phyloP scores from a whole-genome alignment of 2,888 invertebrate genomes.

The Troides oblongomaculatus region DNA sequence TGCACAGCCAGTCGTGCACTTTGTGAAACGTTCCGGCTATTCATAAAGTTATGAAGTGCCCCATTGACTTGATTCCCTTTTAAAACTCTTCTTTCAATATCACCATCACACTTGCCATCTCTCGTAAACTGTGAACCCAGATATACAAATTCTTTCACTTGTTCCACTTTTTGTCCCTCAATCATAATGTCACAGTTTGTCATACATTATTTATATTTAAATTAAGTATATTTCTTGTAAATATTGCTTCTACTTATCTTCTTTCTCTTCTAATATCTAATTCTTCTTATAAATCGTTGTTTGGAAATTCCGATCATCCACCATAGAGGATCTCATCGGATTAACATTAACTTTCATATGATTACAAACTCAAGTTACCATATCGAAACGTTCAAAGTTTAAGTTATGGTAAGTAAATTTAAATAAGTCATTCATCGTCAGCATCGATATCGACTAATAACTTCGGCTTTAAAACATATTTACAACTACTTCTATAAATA shows the following conservation, averaged over 20 bases:
- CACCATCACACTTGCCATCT: too few relatives aligned
- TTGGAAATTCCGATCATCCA: not conserved
- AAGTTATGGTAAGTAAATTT: slow-evolving; percentile 10
- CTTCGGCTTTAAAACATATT: slow-evolving; percentile 13
- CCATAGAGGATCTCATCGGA: not conserved
- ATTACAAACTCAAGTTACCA: slow-evolving; percentile 6
- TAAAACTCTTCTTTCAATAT: too few relatives aligned
- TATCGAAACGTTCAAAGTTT: not conserved
- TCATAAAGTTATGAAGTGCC: too few relatives aligned
- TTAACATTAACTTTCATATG: slow-evolving; percentile 14
- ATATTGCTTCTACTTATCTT: not conserved
- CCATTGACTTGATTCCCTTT: too few relatives aligned
- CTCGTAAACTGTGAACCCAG: too few relatives aligned
- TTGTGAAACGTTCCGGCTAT: too few relatives aligned
- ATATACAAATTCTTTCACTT: too few relatives aligned
- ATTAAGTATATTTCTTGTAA: not conserved
- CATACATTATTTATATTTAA: too few relatives aligned
- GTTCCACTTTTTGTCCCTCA: too few relatives aligned
- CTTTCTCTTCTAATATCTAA: not conserved
- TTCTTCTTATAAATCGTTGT: not conserved
- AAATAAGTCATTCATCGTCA: slow-evolving; percentile 2
- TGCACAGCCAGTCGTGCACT: too few relatives aligned
- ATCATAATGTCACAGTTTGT: too few relatives aligned
- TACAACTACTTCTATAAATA: slow-evolving; percentile 8
- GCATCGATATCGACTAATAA: slow-evolving; percentile 24